Percentiles rank a stretch among this genome's conserved stretches.
Evolutionary conservation across 2,113 vertebrate species (phyloP).

Genomic region (Vulpes ferrilata): DNA sequence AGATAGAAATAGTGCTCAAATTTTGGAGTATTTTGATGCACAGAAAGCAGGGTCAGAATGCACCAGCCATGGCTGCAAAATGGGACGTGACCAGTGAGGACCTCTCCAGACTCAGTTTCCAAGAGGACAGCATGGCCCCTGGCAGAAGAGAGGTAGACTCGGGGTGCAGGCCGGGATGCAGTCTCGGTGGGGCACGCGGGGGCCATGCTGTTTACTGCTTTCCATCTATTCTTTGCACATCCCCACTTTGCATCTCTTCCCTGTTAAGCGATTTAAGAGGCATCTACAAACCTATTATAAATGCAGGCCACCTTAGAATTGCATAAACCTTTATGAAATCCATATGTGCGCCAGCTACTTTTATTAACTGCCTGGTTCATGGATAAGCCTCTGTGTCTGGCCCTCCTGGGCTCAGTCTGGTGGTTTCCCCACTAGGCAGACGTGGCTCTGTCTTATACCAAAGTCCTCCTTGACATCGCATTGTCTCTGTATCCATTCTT

Average conservation of each 20-base stretch:
- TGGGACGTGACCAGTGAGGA: rapidly evolving
- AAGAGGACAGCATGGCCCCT: too few species aligned
- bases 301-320: too few species aligned
- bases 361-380: background rate
- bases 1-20: slow-evolving; percentile 47
- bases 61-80: rapidly evolving
- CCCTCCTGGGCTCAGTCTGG: rapidly evolving
- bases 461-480: background rate
- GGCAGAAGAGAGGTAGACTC: rapidly evolving
- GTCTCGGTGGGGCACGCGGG: rapidly evolving
- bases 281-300: rapidly evolving
- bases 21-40: background rate
- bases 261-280: background rate
- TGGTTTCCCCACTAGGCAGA: rapidly evolving
- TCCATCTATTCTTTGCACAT: too few species aligned
- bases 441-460: rapidly evolving
- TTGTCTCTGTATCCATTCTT: background rate
- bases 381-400: too few species aligned
- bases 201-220: rapidly evolving
- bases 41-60: background rate
- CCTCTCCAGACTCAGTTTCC: background rate
- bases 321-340: rapidly evolving
- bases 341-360: rapidly evolving
- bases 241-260: background rate
- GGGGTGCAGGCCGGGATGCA: rapidly evolving